phyloP scores from a whole-genome alignment of 2,797 vertebrate genomes.

The Allobates femoralis region DNA sequence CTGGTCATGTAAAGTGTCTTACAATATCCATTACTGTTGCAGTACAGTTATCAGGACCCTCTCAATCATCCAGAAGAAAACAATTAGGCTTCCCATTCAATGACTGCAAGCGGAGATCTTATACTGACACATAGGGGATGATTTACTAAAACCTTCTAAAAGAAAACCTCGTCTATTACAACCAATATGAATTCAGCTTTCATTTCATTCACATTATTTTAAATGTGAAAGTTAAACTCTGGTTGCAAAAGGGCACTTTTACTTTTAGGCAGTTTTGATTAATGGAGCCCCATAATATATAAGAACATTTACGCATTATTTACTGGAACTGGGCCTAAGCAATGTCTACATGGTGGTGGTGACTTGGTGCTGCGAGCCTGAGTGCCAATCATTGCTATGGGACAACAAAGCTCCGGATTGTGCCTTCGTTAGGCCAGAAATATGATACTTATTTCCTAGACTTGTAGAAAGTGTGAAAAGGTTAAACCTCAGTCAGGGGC shows the following conservation, averaged over 20 bases:
- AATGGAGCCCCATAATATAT: too few species aligned
- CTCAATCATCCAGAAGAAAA: too few species aligned
- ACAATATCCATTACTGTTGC: too few species aligned
- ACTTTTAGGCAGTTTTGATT: too few species aligned
- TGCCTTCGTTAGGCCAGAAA: not conserved
- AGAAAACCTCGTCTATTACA: too few species aligned
- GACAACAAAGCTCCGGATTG: constrained; percentile 42
- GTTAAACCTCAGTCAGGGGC: not conserved
- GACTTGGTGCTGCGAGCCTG: constrained; percentile 23
- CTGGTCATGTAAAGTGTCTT: too few species aligned
- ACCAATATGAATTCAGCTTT: too few species aligned
- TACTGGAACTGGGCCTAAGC: too few species aligned
- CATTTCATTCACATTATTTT: not conserved
- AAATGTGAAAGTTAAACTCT: not conserved
- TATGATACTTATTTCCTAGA: constrained; percentile 15
- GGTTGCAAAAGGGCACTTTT: not conserved
- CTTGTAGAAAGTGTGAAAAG: constrained; percentile 12
- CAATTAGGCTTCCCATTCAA: not conserved
- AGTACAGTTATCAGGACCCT: too few species aligned
- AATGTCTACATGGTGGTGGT: not conserved
- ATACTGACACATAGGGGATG: too few species aligned
- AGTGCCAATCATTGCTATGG: constrained; percentile 9
- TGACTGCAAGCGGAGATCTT: not conserved
- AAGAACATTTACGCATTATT: too few species aligned
- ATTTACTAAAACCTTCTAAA: too few species aligned